Conservation (phyloP, 2,113 vertebrate species). For the Brienomyrus brachyistius region DNA sequence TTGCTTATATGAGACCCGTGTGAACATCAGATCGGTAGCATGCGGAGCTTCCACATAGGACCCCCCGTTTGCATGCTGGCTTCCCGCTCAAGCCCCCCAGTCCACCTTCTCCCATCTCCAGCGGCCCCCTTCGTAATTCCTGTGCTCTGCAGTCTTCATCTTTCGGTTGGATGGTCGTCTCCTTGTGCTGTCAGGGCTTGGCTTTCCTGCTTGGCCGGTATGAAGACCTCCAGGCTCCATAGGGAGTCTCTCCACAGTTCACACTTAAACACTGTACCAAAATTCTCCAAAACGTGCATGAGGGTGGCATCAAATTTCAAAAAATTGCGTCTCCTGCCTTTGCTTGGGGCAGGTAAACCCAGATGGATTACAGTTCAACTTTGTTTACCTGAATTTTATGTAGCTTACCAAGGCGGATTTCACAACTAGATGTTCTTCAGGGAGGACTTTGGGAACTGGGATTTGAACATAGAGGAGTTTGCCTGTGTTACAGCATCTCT, state of each 20-base stretch:
- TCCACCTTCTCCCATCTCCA: background rate
- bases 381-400: background rate
- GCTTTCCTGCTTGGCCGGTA: background rate
- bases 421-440: background rate
- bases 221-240: background rate
- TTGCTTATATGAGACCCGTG: conserved; percentile 52
- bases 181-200: background rate
- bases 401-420: background rate
- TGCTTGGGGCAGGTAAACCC: background rate
- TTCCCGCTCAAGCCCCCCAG: background rate
- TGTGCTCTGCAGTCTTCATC: background rate
- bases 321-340: background rate
- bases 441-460: background rate
- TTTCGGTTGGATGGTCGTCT: background rate
- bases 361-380: background rate
- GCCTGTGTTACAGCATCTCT: background rate
- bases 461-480: background rate
- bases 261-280: background rate
- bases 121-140: background rate
- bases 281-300: background rate
- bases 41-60: background rate
- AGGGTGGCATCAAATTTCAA: background rate
- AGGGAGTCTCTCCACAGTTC: background rate
- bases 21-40: conserved; percentile 54
- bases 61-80: background rate